These are phyloP conservation scores for Drosophila paulistorum DNA, from an alignment of 1,140 invertebrate genomes.

Conservation along the genomic window DNA sequence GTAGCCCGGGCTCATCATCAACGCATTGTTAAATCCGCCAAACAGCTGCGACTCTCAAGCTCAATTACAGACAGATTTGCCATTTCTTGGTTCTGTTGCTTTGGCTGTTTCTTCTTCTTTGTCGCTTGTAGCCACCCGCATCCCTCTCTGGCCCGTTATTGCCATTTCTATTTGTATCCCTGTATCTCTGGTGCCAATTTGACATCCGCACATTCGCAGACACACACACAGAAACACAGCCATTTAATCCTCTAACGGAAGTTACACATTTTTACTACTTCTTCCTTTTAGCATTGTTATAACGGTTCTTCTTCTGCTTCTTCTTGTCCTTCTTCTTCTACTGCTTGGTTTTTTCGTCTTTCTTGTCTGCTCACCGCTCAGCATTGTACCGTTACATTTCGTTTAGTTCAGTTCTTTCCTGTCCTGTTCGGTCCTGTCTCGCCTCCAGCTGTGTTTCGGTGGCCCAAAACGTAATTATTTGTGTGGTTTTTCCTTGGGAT, in stretches of 20 bases:
- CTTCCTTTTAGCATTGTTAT: constrained; percentile 22
- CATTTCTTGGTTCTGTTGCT: constrained; percentile 3
- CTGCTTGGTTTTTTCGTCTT: constrained; percentile 15
- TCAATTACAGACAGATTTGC: constrained; percentile 55
- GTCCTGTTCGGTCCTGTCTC: background rate
- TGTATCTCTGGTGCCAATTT: constrained; percentile 31
- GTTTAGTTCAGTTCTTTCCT: background rate
- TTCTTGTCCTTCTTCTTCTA: constrained; percentile 1
- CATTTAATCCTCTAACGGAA: constrained; percentile 33
- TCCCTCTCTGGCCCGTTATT: background rate
- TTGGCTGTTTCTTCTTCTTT: no score
- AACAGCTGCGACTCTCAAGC: constrained; percentile 53
- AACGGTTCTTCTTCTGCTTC: background rate
- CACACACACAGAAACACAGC: background rate
- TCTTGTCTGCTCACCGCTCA: background rate
- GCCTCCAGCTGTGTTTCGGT: constrained; percentile 24
- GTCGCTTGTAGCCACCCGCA: background rate
- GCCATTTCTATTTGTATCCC: constrained; percentile 7
- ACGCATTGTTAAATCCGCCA: constrained; percentile 58
- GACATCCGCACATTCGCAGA: constrained; percentile 11
- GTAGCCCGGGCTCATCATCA: constrained; percentile 53
- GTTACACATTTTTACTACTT: constrained; percentile 28
- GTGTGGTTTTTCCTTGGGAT: constrained; percentile 21
- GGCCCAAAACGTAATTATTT: constrained; percentile 38
- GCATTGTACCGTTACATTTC: background rate